Conservation (phyloP, 37 sponge, comb jelly and placozoan species). For the Beroe forskalii region DNA sequence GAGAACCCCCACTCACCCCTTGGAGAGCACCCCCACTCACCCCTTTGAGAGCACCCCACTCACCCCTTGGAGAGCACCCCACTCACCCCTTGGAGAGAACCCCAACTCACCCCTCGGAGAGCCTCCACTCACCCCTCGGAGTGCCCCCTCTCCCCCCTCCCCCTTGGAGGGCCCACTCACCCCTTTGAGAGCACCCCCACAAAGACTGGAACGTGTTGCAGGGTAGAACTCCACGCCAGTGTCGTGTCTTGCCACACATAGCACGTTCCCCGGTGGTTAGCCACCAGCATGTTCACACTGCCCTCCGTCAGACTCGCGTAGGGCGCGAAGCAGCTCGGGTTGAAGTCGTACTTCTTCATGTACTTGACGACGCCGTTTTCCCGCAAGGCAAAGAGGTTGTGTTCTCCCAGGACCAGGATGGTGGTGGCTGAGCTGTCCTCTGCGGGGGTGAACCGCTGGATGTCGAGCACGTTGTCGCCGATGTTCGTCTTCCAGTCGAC, state of each 20-base stretch:
- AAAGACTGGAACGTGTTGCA: not conserved
- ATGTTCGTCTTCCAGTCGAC: conserved; percentile 77
- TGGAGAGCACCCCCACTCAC: too few species aligned
- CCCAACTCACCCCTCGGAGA: too few species aligned
- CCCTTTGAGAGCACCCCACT: too few species aligned
- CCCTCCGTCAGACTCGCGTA: conserved; percentile 66
- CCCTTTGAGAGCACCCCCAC: not conserved
- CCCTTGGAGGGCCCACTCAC: too few species aligned
- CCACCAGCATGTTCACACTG: conserved; percentile 71
- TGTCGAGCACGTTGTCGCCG: conserved; percentile 75
- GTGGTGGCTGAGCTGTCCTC: conserved; percentile 55
- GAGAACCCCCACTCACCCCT: too few species aligned
- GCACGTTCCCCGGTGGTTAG: conserved; percentile 69
- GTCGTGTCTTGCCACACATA: conserved; percentile 71
- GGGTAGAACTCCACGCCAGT: conserved; percentile 35
- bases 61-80: too few species aligned
- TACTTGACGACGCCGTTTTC: conserved; percentile 75
- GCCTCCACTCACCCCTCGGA: too few species aligned
- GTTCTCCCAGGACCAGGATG: conserved; percentile 71
- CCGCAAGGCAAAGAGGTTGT: conserved; percentile 73
- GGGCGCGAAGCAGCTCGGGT: conserved; percentile 68
- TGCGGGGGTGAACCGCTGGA: conserved; percentile 51
- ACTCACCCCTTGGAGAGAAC: too few species aligned
- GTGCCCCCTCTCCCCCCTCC: too few species aligned
- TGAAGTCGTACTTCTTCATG: conserved; percentile 77